phyloP scores from a whole-genome alignment of 2,113 vertebrate species.

The Saccopteryx bilineata region DNA sequence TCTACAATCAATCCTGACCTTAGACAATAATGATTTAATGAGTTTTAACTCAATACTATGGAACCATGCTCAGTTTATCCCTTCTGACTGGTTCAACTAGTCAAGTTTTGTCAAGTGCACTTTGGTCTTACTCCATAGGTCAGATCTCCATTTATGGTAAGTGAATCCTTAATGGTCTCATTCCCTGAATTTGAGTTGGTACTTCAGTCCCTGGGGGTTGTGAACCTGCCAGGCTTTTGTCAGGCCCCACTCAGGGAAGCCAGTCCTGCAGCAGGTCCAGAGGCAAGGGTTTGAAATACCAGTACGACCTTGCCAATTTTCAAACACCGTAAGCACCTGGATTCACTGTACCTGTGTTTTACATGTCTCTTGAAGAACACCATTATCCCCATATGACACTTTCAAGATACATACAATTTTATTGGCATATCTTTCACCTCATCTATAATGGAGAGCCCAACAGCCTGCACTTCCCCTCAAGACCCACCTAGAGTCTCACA shows the following conservation, averaged over 20 bases:
- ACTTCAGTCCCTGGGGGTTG: neutral
- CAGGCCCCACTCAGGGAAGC: neutral
- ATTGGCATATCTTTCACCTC: neutral
- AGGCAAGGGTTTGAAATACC: neutral
- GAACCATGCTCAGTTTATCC: slow-evolving; percentile 11
- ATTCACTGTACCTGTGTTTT: neutral
- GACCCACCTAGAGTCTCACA: neutral
- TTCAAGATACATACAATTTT: neutral
- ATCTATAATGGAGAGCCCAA: neutral
- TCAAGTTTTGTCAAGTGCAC: neutral
- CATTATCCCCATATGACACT: neutral
- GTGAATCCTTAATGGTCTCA: neutral
- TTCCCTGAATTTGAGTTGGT: slow-evolving; percentile 9
- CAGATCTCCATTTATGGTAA: neutral
- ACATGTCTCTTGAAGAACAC: neutral
- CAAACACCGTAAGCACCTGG: neutral
- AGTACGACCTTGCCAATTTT: neutral
- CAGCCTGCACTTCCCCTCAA: neutral
- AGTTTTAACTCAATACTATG: slow-evolving; percentile 60
- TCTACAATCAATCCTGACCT: slow-evolving; percentile 45
- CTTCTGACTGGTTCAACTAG: neutral
- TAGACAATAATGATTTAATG: slow-evolving; percentile 47
- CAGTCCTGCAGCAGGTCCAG: neutral
- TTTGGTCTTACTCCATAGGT: slow-evolving; percentile 22
- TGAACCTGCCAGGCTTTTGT: neutral